phyloP scores from a whole-genome alignment of 2,888 invertebrate genomes.

The Diachrysia chrysitis region DNA sequence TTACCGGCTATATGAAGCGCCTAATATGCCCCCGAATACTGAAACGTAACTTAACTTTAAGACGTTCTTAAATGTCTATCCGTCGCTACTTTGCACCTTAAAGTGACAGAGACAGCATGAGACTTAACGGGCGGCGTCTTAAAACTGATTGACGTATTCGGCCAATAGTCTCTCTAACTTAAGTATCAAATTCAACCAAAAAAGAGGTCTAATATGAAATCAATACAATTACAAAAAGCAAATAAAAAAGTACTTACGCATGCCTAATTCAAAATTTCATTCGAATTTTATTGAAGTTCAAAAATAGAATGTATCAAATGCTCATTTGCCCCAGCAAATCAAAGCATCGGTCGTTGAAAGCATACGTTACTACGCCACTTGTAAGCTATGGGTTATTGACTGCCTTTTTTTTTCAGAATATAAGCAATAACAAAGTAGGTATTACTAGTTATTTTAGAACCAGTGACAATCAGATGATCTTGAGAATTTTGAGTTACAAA shows the following conservation, averaged over 20 bases:
- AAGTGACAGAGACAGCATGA: too few species aligned
- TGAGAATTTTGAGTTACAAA: not conserved
- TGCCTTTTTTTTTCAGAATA: conserved; percentile 21
- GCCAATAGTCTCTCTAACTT: not conserved
- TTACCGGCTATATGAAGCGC: not conserved
- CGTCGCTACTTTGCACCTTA: too few species aligned
- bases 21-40: too few species aligned
- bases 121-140: too few species aligned
- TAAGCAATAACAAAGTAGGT: not conserved
- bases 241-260: not conserved
- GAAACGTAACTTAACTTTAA: too few species aligned
- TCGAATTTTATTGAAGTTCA: not conserved
- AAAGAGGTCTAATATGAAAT: not conserved
- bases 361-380: conserved; percentile 44
- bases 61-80: too few species aligned
- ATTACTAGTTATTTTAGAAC: too few species aligned
- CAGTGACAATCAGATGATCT: not conserved
- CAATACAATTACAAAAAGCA: not conserved
- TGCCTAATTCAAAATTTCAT: not conserved
- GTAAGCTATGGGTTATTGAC: conserved; percentile 38
- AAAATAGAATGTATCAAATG: conserved; percentile 30
- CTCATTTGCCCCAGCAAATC: conserved; percentile 34
- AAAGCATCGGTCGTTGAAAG: conserved; percentile 24
- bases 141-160: too few species aligned
- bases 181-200: not conserved